Base-by-base conservation (phyloP, 2,888 invertebrate species). In the Sinodicranocentrus sp. region DNA sequence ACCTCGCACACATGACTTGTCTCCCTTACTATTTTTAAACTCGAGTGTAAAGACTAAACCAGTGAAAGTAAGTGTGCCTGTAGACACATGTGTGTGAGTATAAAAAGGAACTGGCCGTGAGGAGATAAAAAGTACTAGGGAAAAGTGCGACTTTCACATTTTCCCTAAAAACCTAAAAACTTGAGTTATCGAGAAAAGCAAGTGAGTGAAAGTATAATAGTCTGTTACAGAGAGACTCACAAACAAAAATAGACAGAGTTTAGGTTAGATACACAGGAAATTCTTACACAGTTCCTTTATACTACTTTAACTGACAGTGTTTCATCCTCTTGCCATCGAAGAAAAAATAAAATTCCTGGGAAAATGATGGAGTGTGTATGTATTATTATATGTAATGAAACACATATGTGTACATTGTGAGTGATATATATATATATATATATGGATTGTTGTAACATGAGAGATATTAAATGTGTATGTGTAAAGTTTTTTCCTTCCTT, bases 71-170 rank as follows among this genome's bases (percentile, higher is more conserved):
- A 59, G 59, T 26, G 59, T 25, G 52, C 52, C 3, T 52, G 8
- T 52, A 39, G 5, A 13, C 39, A 13, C 13, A 19, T 52, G 52
- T 52, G 52, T 52, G 52, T 17, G 52, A n/a, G 8, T 8, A 19
- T 19, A n/a, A 10, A n/a, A 52, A 19, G n/a, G 52, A 52, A 19
- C 57, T 57, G 57, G 13, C 25, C 25, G 8, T n/a, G 25, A 57
- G 25, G 25, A 57, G 57, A 57, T 57, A 57, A 57, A 57, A 57
- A 57, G 57, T 39, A 71, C 54, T 26, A 54, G 21, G 28, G 72
- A 63, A 57, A 75, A 75, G 61, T 61, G 61, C 73, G 61, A 75
- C 63, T 75, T 61, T 75, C 63, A 63, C 63, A 43, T 48, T 75
- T 63, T 75, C 57, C 48, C 10, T 21, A 2, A 57, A 57, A 57